phyloP scores from a whole-genome alignment of 2,113 vertebrate species.

The Himantopus leucocephalus region DNA sequence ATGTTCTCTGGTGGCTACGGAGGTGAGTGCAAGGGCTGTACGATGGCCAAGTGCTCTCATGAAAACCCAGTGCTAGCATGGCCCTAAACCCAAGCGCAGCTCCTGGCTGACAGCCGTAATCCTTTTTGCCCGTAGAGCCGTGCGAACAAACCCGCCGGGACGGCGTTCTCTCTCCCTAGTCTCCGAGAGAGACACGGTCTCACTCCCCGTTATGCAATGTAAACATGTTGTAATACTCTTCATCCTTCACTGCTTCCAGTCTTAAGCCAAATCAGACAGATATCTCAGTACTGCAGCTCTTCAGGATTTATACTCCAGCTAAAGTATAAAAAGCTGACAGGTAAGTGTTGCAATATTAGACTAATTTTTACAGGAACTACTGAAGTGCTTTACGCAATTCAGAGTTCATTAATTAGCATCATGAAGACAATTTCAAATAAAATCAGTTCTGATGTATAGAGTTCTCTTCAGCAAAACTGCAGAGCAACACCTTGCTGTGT shows the following conservation, averaged over 20 bases:
- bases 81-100: background rate
- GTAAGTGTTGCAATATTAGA: too few relatives aligned
- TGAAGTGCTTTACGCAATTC: background rate
- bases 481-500: background rate
- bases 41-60: too few relatives aligned
- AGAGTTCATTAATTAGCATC: background rate
- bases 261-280: background rate
- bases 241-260: background rate
- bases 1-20: too few relatives aligned
- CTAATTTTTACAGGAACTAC: background rate
- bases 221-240: background rate
- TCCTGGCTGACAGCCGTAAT: background rate
- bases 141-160: background rate
- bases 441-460: background rate
- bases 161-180: accelerated
- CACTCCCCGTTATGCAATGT: background rate
- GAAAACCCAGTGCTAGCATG: too few relatives aligned
- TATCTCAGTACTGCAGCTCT: background rate
- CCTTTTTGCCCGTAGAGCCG: background rate
- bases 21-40: background rate
- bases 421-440: background rate
- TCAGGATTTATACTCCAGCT: background rate
- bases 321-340: background rate
- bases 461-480: background rate
- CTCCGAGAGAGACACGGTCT: background rate